Evolutionary conservation across 2,888 invertebrate genomes (phyloP).

Genomic region (Petrophora chlorosata): DNA sequence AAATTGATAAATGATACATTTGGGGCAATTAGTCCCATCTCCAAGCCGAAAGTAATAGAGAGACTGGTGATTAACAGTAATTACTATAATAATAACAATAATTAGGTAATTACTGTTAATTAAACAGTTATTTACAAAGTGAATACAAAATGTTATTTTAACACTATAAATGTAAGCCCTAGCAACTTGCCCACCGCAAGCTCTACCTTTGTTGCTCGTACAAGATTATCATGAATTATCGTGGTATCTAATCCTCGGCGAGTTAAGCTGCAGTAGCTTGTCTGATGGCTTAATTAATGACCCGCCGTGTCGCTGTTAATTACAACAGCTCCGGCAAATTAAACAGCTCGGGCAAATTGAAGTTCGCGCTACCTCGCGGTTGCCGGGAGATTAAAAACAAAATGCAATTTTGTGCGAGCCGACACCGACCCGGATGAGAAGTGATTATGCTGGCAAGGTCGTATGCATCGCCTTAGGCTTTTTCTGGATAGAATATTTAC

Average conservation of each 20-base stretch:
- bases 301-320: constrained; percentile 77
- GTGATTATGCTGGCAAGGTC: constrained; percentile 47
- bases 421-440: constrained; percentile 40
- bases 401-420: constrained; percentile 68
- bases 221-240: constrained; percentile 67
- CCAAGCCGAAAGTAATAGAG: no score
- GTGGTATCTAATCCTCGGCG: constrained; percentile 64
- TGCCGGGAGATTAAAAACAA: constrained; percentile 73
- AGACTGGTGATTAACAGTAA: no score
- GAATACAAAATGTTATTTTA: no score
- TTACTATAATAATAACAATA: no score
- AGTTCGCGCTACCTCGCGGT: constrained; percentile 66
- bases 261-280: constrained; percentile 66
- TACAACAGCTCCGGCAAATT: constrained; percentile 78
- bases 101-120: neutral
- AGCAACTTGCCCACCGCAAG: constrained; percentile 10
- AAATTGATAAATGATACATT: no score
- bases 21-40: no score
- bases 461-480: constrained; percentile 14
- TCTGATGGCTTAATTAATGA: constrained; percentile 83
- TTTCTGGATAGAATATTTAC: constrained; percentile 1
- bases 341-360: constrained; percentile 76
- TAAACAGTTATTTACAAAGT: neutral
- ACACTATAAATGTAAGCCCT: constrained; percentile 12
- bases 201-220: constrained; percentile 31